A percentile compares a stretch with the other conserved stretches of the same genome.
phyloP scores from a whole-genome alignment of 2,797 vertebrate genomes.

The Sebastes reedi region DNA sequence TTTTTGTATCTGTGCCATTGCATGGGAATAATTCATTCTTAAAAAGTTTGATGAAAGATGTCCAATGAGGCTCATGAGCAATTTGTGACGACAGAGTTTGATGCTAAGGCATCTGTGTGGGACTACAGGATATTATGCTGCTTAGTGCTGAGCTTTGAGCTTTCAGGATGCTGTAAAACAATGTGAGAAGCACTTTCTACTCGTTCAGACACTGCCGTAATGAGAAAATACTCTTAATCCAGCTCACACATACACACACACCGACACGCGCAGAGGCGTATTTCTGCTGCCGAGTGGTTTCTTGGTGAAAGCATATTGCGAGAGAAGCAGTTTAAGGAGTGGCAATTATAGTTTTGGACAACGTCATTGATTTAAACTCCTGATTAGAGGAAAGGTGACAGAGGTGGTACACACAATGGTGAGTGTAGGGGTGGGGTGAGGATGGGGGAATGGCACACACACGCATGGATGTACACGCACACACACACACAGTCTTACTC shows the following conservation, averaged over 20 bases:
- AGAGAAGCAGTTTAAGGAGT: conserved; percentile 84
- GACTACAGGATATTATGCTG: conserved; percentile 84
- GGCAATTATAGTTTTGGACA: conserved; percentile 87
- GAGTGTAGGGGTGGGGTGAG: conserved; percentile 58
- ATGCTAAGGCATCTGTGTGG: conserved; percentile 34
- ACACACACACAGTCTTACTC: conserved; percentile 30
- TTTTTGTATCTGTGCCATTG: neutral
- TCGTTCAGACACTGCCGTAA: conserved; percentile 78
- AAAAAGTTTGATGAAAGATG: conserved; percentile 24
- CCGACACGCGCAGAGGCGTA: conserved; percentile 65
- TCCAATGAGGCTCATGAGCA: conserved; percentile 31
- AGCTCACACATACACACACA: conserved; percentile 74
- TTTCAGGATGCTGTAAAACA: conserved; percentile 80
- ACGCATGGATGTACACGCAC: conserved; percentile 14
- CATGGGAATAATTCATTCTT: neutral
- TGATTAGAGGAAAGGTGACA: conserved; percentile 84
- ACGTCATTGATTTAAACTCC: conserved; percentile 87
- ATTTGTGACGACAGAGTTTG: conserved; percentile 51
- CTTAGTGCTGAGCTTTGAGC: conserved; percentile 78
- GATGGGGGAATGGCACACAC: conserved; percentile 64
- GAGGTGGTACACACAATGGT: conserved; percentile 76
- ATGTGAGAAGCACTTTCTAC: conserved; percentile 80
- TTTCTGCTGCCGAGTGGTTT: conserved; percentile 84
- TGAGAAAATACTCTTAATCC: conserved; percentile 84
- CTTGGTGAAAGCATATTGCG: conserved; percentile 83